These are phyloP conservation scores for Rhinichthys osculus DNA, from an alignment of 2,797 vertebrate genomes.

Conservation along the genomic window DNA sequence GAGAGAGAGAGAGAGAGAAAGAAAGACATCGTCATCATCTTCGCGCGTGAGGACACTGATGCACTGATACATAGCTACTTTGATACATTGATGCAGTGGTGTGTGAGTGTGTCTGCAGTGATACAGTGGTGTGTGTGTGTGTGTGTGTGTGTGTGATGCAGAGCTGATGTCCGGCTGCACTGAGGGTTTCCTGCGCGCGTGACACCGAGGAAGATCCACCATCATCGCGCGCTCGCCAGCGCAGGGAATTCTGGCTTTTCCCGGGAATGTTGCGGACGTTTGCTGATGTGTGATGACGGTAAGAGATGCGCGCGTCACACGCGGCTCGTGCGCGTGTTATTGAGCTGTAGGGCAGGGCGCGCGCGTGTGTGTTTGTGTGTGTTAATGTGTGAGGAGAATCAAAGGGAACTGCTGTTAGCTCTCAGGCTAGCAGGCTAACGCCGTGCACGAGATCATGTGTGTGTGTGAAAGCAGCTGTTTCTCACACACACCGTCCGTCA, in stretches of 20 bases:
- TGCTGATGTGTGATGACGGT: constrained; percentile 35
- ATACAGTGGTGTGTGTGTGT: too few species aligned
- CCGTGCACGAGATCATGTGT: not conserved
- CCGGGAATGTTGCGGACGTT: constrained; percentile 22
- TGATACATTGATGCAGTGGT: not conserved
- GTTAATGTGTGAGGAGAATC: constrained; percentile 28
- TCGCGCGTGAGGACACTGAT: not conserved
- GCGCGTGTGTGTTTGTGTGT: not conserved
- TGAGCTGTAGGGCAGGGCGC: not conserved
- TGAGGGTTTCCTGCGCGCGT: not conserved
- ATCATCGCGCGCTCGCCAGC: constrained; percentile 1
- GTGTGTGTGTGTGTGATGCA: not conserved
- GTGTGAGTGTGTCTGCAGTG: not conserved
- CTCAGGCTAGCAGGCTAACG: constrained; percentile 46
- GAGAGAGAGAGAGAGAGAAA: not conserved
- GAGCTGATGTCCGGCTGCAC: not conserved
- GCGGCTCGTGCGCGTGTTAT: constrained; percentile 4
- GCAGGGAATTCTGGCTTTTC: constrained; percentile 6
- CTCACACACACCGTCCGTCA: constrained; percentile 54
- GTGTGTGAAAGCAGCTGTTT: constrained; percentile 50
- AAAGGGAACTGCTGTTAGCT: constrained; percentile 44
- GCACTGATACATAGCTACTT: not conserved
- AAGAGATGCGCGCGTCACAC: not conserved
- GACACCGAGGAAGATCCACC: constrained; percentile 16
- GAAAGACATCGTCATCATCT: not conserved